Evolutionary conservation across 2,888 invertebrate genomes (phyloP), one percentile per base, ranked within the genome.

Genomic region (Parapristionchus giblindavisi): DNA sequence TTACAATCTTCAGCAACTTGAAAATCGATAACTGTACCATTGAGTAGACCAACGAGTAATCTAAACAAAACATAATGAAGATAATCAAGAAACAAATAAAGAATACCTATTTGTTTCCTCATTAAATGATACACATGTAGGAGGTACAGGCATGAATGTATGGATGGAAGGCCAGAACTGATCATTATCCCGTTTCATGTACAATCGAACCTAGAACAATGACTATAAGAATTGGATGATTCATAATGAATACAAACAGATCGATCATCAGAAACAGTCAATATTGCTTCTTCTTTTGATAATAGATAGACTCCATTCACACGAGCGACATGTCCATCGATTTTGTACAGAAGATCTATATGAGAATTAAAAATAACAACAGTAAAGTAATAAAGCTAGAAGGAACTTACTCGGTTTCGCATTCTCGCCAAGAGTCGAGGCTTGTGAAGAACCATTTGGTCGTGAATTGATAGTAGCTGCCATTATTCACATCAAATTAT

Each of bases 81-180:
- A 56, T 32, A 29, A 52, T 63, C 43, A 43, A 43, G 8, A 43
- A 5, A 24, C 48, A 24, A 29, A 52, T 63, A 8, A 43, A 43
- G 8, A 43, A 43, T 14, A 84, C 85, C 77, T 78, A 63, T 78
- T 78, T 27, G 83, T 82, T 70, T 85, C 80, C 66, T 88, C 87
- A 75, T 83, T 77, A 75, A 82, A 86, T 51, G 76, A 80, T 27
- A 88, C 71, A 43, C 78, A 80, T 2, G 85, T 85, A 0, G 86
- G 84, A 8, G 84, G 83, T n/a, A 83, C 80, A 0, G 85, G 83
- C 81, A 88, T 78, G 54, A 78, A 81, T 52, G 87, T 85, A 68
- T 97, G 97, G 87, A 99, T 95, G 87, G 95, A 96, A 0, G 98
- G 98, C 98, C 98, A 99, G 89, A 96, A 99, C 88, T 97, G 96